Base-by-base conservation (phyloP, 1,140 invertebrate genomes). In the Trichogramma pretiosum region DNA sequence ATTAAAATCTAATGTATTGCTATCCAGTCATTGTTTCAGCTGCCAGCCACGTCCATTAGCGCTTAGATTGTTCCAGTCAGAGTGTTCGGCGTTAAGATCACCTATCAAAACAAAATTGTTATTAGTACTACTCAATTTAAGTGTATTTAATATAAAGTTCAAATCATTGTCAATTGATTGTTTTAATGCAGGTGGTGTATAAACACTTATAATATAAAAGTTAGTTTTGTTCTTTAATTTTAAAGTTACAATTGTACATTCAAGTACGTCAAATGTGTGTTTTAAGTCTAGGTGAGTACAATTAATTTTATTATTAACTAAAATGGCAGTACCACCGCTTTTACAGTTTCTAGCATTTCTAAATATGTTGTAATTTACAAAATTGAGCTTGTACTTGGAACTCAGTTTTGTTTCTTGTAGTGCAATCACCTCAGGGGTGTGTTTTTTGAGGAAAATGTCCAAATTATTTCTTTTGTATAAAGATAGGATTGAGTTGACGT, bases 331-430 rank as follows among this genome's bases (percentile, higher is more conserved):
- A 0, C 53, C 56, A 0, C 58, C 58, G 2, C 52, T 54, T 41
- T 28, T 17, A 1, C 34, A 39, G 1, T 4, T 33, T 50, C 54
- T 39, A 9, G 57, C 56, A n/a, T n/a, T n/a, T 1, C 28, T 48
- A 32, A 56, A 44, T 1, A 56, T 37, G 7, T 56, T 30, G 14
- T 58, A 58, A 3, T 60, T 34, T 47, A 45, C 16, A 18, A 57
- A 52, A 14, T 10, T 5, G 1, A 54, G 2, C 13, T 40, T 22
- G 17, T 53, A 48, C 10, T 8, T 51, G 23, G 46, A 33, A 9
- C 50, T 28, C 10, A 58, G 16, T 46, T 58, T 58, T 0, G 56
- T 58, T 53, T 56, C 56, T 3, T 16, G 23, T 23, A 56, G 7
- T 38, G 56, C 11, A 0, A 49, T n/a, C 10, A 56, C 39, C 14